Percentiles rank a stretch among this genome's conserved stretches.
Conservation (phyloP, 2,888 invertebrate genomes). For the Rhamphomyia laevipes region DNA sequence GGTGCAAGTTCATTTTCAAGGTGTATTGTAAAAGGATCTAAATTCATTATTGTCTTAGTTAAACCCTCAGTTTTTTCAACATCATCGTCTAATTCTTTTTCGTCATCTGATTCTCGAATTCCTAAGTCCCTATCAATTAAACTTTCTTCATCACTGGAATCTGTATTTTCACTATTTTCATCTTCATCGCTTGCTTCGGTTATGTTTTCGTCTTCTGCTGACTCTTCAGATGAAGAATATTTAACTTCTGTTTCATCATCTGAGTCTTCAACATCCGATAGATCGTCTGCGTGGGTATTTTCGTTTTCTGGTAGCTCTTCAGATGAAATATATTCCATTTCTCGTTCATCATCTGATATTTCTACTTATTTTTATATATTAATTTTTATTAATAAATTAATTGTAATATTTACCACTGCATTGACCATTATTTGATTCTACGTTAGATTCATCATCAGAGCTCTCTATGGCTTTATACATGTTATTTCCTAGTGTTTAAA, state of each 20-base stretch:
- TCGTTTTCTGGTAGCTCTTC: constrained; percentile 11
- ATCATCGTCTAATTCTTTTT: constrained; percentile 14
- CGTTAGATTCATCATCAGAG: constrained; percentile 16
- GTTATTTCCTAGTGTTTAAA: constrained; percentile 9
- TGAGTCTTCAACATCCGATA: constrained; percentile 1
- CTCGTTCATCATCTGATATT: constrained; percentile 4
- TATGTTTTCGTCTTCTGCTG: constrained; percentile 2
- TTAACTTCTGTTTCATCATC: neutral
- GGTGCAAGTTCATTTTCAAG: constrained; percentile 53
- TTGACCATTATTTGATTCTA: neutral
- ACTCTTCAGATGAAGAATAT: constrained; percentile 4
- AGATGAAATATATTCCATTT: too few relatives aligned
- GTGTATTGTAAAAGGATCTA: constrained; percentile 56
- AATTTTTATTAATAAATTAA: too few relatives aligned
- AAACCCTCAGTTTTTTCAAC: constrained; percentile 7
- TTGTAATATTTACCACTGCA: too few relatives aligned
- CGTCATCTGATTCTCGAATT: neutral
- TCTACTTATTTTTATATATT: neutral
- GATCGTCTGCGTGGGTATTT: constrained; percentile 1
- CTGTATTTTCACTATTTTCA: constrained; percentile 14
- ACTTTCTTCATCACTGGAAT: neutral
- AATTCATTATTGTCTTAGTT: too few relatives aligned
- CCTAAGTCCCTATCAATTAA: too few relatives aligned
- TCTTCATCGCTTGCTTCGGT: constrained; percentile 15
- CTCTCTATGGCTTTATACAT: constrained; percentile 28